Conservation (phyloP, 2,113 vertebrate genomes). For the Gulo gulo region DNA sequence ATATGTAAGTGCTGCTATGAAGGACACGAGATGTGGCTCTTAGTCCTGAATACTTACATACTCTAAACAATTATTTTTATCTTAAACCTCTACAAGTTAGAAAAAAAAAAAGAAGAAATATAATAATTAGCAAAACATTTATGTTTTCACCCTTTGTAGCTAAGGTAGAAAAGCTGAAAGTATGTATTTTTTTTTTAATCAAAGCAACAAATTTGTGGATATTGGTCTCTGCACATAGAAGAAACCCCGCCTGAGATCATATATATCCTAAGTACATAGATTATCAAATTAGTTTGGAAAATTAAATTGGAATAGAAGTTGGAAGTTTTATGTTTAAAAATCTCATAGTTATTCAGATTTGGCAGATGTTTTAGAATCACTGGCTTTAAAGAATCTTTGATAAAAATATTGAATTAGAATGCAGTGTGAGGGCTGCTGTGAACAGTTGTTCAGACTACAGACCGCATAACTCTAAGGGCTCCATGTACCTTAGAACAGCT, state of each 20-base stretch:
- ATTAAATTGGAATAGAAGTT: neutral
- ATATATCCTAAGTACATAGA: neutral
- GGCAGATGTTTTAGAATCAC: neutral
- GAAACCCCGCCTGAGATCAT: neutral
- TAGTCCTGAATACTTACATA: neutral
- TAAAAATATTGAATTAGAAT: neutral
- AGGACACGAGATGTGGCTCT: conserved; percentile 3
- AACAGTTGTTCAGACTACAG: neutral
- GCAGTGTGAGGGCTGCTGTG: neutral
- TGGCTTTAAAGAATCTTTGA: neutral
- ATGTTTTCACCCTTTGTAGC: neutral
- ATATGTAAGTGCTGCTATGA: conserved; percentile 41
- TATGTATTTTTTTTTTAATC: neutral
- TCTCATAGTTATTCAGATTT: neutral
- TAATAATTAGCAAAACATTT: neutral
- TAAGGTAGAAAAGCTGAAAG: neutral
- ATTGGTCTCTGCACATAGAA: neutral
- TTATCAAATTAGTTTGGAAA: neutral
- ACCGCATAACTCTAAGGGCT: neutral
- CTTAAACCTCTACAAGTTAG: neutral
- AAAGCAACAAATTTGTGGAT: neutral
- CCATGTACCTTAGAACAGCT: neutral
- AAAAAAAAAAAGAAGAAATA: neutral
- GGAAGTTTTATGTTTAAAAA: neutral
- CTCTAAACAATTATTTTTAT: neutral